phyloP scores from a whole-genome alignment of 1,140 invertebrate genomes.

The Cherax quadricarinatus region DNA sequence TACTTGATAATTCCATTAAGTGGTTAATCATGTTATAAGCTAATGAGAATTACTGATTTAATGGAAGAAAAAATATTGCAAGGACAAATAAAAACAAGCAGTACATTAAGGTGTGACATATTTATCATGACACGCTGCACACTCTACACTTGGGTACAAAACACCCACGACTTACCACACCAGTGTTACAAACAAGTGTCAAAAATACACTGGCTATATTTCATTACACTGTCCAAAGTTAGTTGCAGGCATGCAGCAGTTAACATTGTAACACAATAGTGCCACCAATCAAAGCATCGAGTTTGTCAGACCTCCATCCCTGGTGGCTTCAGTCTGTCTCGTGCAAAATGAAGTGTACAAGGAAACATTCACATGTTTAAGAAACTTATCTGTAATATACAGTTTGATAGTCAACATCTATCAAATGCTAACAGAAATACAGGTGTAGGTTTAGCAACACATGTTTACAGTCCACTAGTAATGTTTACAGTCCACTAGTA shows the following conservation, averaged over 20 bases:
- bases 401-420: constrained; percentile 39
- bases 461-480: constrained; percentile 59
- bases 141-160: constrained; percentile 66
- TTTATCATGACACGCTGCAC: constrained; percentile 69
- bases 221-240: constrained; percentile 53
- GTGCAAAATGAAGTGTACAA: constrained; percentile 55
- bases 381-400: constrained; percentile 36
- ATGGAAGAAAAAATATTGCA: background rate
- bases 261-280: constrained; percentile 31
- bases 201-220: constrained; percentile 67
- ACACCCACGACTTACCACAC: constrained; percentile 57
- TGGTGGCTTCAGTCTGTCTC: constrained; percentile 25
- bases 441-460: constrained; percentile 45
- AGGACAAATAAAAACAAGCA: constrained; percentile 48
- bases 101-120: constrained; percentile 70
- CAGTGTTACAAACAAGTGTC: constrained; percentile 67
- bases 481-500: constrained; percentile 61
- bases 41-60: background rate
- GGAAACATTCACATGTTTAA: constrained; percentile 44
- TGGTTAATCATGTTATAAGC: background rate
- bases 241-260: constrained; percentile 47
- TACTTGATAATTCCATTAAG: background rate
- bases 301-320: constrained; percentile 40
- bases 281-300: constrained; percentile 38
- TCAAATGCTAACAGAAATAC: constrained; percentile 30